Percentiles rank a stretch among this genome's conserved stretches.
These are phyloP conservation scores for Ammodytes marinus DNA, from an alignment of 2,113 vertebrate species.

Conservation along the genomic window DNA sequence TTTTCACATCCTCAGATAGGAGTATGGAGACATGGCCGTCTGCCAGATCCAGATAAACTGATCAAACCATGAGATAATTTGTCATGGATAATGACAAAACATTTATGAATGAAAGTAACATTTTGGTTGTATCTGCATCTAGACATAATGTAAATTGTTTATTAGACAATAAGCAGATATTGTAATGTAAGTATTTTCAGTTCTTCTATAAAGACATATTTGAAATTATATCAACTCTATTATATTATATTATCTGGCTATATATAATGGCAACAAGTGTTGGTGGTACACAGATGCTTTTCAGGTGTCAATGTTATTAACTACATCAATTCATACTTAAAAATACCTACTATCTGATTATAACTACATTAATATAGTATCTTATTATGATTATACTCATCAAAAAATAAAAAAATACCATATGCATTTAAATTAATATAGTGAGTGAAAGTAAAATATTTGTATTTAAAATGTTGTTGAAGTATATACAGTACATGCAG, in stretches of 20 bases:
- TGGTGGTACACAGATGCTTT: neutral
- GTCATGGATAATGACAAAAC: slow-evolving; percentile 34
- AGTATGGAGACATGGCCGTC: slow-evolving; percentile 59
- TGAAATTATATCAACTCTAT: neutral
- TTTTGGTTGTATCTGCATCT: no score
- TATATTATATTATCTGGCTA: neutral
- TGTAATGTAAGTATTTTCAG: neutral
- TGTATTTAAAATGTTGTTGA: neutral
- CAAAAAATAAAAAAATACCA: neutral
- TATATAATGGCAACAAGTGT: neutral
- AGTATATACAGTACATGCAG: neutral
- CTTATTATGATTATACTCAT: neutral
- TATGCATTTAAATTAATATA: neutral
- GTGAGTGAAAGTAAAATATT: neutral
- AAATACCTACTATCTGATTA: neutral
- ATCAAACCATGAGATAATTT: slow-evolving; percentile 35
- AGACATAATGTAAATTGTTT: neutral
- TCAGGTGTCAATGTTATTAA: neutral
- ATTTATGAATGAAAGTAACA: slow-evolving; percentile 4
- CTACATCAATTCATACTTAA: neutral
- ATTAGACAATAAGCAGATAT: neutral
- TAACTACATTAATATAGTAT: neutral
- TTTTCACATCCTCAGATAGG: slow-evolving; percentile 68
- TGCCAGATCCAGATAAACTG: slow-evolving; percentile 58
- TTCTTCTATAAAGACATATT: neutral